Evolutionary conservation across 1,140 invertebrate genomes (phyloP), one percentile per base, ranked within the genome.

Genomic region (Ips typographus): DNA sequence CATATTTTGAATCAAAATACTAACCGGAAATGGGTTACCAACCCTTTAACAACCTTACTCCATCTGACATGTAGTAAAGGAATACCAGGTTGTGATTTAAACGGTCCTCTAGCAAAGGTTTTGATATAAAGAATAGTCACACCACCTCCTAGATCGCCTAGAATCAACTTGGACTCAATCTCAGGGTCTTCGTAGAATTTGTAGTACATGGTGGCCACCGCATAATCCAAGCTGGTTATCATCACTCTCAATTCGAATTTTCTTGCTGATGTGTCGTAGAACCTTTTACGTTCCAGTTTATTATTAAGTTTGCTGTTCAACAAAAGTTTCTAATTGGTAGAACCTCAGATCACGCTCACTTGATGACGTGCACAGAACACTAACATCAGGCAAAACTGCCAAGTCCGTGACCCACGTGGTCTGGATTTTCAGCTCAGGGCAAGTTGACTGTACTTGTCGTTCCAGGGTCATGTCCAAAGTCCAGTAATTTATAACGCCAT

Each of bases 401-500:
- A 90, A 81, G 63, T 88, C 87, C 5, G 87, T 85, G 64, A 91
- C 85, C 83, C 84, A 87, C 0, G 88, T 89, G 2, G 81, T 76
- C 68, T 83, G 82, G 59, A 87, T 82, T 78, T 74, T 75, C 40
- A 75, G 81, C 82, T 85, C 74, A 85, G 88, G 83, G 73, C 85
- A 86, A 43, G 83, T 82, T 1, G 87, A 88, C 73, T 82, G 82
- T 0, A 84, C 85, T 38, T 81, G 85, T 52, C 85, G 80, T 72
- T 88, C 80, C 4, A 85, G 80, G 41, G 84, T 79, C 77, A 90
- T 84, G 75, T 89, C 85, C 22, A 89, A 75, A 0, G 86, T 84
- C 89, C 89, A 91, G 77, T 87, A 89, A 78, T 89, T 88, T 70
- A 91, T 83, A 65, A 82, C 80, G n/a, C 89, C 89, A 72, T 90